phyloP scores from a whole-genome alignment of 2,113 vertebrate species.

The Lophura nycthemera region DNA sequence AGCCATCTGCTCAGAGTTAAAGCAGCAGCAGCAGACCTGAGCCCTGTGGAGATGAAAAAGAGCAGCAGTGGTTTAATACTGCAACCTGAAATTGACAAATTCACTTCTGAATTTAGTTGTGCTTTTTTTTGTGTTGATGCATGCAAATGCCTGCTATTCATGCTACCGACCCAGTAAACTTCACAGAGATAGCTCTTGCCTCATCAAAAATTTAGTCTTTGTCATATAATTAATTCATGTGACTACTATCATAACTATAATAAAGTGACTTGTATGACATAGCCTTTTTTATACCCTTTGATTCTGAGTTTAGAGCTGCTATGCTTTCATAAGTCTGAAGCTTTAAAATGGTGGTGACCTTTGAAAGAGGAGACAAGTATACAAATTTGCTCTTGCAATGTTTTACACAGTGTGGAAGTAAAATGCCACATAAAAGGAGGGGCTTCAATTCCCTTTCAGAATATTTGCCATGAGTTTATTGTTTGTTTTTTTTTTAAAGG shows the following conservation, averaged over 20 bases:
- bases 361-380: slow-evolving; percentile 59
- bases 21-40: slow-evolving; percentile 14
- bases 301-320: slow-evolving; percentile 44
- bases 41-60: not conserved
- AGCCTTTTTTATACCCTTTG: slow-evolving; percentile 26
- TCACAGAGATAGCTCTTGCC: not conserved
- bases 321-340: slow-evolving; percentile 34
- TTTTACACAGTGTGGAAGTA: slow-evolving; percentile 4
- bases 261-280: not conserved
- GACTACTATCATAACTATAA: not conserved
- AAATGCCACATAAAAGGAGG: not conserved
- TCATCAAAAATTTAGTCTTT: slow-evolving; percentile 16
- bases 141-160: not conserved
- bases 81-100: not conserved
- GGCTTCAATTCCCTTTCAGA: not conserved
- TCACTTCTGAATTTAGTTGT: not conserved
- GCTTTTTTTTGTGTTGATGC: not conserved
- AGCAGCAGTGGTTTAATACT: not conserved
- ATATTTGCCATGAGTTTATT: not conserved
- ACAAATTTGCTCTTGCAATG: slow-evolving; percentile 24
- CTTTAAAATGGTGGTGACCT: slow-evolving; percentile 63
- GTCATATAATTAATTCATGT: slow-evolving; percentile 12
- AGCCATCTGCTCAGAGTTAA: slow-evolving; percentile 21
- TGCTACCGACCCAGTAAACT: not conserved
- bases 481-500: not conserved